A percentile compares a stretch with the other conserved stretches of the same genome.
Evolutionary conservation across 1,140 invertebrate species (phyloP).

Genomic region (Myzus persicae): DNA sequence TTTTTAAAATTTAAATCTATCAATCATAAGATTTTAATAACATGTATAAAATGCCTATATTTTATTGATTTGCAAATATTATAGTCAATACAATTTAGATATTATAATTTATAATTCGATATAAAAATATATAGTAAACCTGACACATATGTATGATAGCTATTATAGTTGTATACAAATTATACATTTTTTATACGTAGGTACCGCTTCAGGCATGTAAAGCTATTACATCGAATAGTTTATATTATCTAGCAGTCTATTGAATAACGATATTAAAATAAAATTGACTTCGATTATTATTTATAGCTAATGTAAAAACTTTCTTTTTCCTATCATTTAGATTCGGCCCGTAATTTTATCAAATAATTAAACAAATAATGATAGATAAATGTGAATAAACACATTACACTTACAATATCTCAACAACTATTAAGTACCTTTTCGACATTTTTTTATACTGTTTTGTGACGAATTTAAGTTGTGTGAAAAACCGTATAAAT

Average conservation of each 20-base stretch:
- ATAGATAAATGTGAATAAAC: too few relatives aligned
- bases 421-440: neutral
- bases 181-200: neutral
- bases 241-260: neutral
- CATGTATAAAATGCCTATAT: neutral
- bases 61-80: neutral
- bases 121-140: neutral
- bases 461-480: neutral
- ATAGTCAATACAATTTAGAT: neutral
- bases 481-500: neutral
- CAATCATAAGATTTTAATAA: neutral
- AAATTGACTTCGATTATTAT: neutral
- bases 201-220: neutral
- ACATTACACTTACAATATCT: neutral
- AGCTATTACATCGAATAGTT: neutral
- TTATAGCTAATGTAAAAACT: neutral
- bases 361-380: neutral
- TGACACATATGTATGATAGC: too few relatives aligned
- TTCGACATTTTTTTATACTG: neutral
- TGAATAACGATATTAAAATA: neutral
- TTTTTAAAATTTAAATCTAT: neutral
- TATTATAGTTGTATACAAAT: neutral
- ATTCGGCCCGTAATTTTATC: neutral
- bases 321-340: neutral
- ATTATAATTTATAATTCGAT: neutral